These are phyloP conservation scores for Holothuria glaberrima DNA, from an alignment of 35 echinoderm and acorn worm species.

Conservation along the genomic window DNA sequence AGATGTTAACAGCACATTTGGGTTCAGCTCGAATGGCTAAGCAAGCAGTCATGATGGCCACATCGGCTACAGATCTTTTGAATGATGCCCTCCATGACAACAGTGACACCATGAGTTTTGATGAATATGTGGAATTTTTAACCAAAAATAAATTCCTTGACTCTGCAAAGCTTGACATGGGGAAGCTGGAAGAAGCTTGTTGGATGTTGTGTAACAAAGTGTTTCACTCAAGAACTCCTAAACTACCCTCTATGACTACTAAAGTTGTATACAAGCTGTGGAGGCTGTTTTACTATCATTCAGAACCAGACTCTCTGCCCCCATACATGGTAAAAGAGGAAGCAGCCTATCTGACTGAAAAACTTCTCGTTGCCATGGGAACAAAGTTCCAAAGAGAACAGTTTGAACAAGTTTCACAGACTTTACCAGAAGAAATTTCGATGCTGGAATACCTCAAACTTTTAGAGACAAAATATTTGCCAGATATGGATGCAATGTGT, in stretches of 20 bases:
- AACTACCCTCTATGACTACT: slow-evolving; percentile 4
- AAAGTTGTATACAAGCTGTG: slow-evolving; percentile 38
- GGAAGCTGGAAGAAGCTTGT: slow-evolving; percentile 55
- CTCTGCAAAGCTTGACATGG: slow-evolving; percentile 31
- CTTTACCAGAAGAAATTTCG: neutral
- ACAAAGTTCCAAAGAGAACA: slow-evolving; percentile 36
- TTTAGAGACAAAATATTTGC: slow-evolving; percentile 27
- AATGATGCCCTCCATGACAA: slow-evolving; percentile 29
- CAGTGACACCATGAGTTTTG: slow-evolving; percentile 40
- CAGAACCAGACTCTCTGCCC: slow-evolving; percentile 32
- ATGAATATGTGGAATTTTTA: slow-evolving; percentile 29
- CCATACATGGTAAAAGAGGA: slow-evolving; percentile 26
- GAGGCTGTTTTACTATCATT: slow-evolving; percentile 49
- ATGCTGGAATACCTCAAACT: slow-evolving; percentile 26
- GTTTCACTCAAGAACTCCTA: slow-evolving; percentile 2
- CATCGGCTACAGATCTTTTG: slow-evolving; percentile 35
- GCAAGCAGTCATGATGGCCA: slow-evolving; percentile 22
- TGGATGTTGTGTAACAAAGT: slow-evolving; percentile 47
- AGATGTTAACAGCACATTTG: slow-evolving; percentile 59
- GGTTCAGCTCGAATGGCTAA: slow-evolving; percentile 34
- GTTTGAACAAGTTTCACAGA: slow-evolving; percentile 22
- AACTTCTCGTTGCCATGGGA: slow-evolving; percentile 51
- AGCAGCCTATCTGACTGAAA: slow-evolving; percentile 33
- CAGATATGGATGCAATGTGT: slow-evolving; percentile 48
- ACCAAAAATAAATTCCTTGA: slow-evolving; percentile 38